Base-by-base conservation (phyloP, 30 jellyfish, hydroid and myxozoan species). In the Sanderia malayensis region DNA sequence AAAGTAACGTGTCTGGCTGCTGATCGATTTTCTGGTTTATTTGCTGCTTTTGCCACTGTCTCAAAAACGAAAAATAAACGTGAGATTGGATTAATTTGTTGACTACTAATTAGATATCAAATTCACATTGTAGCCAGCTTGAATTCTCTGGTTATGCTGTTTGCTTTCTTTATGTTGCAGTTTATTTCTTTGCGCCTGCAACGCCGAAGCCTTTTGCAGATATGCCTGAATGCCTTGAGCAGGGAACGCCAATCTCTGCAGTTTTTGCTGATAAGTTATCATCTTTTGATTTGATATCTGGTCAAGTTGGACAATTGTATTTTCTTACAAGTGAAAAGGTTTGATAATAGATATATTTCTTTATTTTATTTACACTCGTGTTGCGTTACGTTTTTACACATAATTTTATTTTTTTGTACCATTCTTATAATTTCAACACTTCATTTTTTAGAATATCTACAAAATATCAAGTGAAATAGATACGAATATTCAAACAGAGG, bases 1-100 rank as follows among this genome's bases (percentile, higher is more conserved):
- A 31, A 75, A 15, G 86, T 67, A 20, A 74, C 88, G 46, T 61
- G 73, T 18, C n/a, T 89, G 52, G 67, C 91, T 67, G 95, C 84
- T 0, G 97, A 89, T 58, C 88, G 82, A 3, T 67, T 70, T 29
- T 67, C 87, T 10, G 82, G 83, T 20, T 55, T 64, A 8, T 44
- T 83, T 55, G 97, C 93, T 8, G 86, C 85, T 6, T 70, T 73
- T 31, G 76, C 81, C 2, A 31, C 70, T 67, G 27, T 34, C 13
- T 20, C 68, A n/a, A 57, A 57, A 33, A 80, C 30, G 41, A 82
- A 71, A 20, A 64, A 37, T 30, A 75, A 58, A 22, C 57, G 97
- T 89, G 45, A 41, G 86, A 28, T 49, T 49, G 24, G 55, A 15
- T 41, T 41, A 6, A 41, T 41, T 41, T 15, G 8, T 41, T 41